These are phyloP conservation scores for Aurelia sp. DNA, from an alignment of 30 jellyfish, hydroid and myxozoan genomes.

Conservation along the genomic window DNA sequence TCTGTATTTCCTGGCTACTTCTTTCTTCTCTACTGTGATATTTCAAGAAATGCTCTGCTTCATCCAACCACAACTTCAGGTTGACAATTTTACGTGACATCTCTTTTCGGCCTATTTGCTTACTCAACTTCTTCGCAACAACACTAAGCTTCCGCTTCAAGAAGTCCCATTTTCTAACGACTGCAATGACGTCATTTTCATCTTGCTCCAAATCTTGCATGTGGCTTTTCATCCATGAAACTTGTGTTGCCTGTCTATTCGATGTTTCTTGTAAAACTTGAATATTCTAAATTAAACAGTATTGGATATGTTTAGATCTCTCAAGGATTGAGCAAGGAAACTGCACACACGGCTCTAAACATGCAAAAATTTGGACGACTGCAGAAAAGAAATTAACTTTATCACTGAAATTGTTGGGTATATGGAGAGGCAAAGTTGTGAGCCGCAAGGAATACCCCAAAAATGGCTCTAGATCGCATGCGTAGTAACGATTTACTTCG, in stretches of 20 bases:
- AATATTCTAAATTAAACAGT: conserved; percentile 14
- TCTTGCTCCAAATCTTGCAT: conserved; percentile 31
- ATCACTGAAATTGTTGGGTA: no score
- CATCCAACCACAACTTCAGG: conserved; percentile 52
- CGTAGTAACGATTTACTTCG: no score
- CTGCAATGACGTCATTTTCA: conserved; percentile 33
- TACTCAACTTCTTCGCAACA: conserved; percentile 6
- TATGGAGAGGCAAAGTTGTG: no score
- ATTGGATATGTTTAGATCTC: no score
- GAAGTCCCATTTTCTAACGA: conserved; percentile 53
- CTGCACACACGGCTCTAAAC: no score
- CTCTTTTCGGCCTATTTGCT: conserved; percentile 15
- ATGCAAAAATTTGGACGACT: no score
- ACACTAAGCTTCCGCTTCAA: conserved; percentile 32
- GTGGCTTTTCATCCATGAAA: conserved; percentile 73
- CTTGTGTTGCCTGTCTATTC: conserved; percentile 52
- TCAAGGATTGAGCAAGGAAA: no score
- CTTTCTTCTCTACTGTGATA: conserved; percentile 49
- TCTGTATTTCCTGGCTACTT: conserved; percentile 50
- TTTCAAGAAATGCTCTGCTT: conserved; percentile 61
- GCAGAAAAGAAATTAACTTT: no score
- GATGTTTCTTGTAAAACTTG: conserved; percentile 33
- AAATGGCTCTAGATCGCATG: no score
- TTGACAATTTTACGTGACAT: conserved; percentile 1
- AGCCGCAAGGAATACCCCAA: no score